These are phyloP conservation scores for Entomyzon cyanotis DNA, from an alignment of 2,113 vertebrate species.

Conservation along the genomic window DNA sequence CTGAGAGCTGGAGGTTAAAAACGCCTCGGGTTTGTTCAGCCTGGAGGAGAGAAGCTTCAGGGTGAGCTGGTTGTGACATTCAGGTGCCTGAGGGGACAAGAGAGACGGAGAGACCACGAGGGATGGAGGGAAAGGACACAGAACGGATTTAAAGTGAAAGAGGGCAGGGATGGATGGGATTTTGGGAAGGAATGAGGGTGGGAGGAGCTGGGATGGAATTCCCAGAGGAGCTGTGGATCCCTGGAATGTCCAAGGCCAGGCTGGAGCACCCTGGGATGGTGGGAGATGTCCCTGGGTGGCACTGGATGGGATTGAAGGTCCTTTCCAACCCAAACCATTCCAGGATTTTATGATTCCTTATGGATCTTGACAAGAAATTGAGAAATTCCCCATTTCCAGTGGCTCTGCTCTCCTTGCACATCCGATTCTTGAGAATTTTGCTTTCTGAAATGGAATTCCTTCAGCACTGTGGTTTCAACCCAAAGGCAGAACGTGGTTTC, in stretches of 20 bases:
- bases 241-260: background rate
- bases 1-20: background rate
- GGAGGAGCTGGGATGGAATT: background rate
- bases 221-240: background rate
- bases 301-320: background rate
- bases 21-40: background rate
- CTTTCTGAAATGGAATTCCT: background rate
- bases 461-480: background rate
- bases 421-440: background rate
- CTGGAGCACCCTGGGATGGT: fast-evolving
- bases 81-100: background rate
- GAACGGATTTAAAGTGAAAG: background rate
- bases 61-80: background rate
- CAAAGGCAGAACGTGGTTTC: background rate
- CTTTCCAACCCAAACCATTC: background rate
- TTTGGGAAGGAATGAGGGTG: background rate
- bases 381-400: background rate
- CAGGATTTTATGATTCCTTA: background rate
- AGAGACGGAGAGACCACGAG: no score
- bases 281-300: background rate
- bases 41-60: background rate
- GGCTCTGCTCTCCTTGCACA: background rate
- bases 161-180: background rate
- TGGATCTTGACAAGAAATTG: background rate
- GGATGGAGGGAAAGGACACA: background rate